Evolutionary conservation across 2,113 vertebrate genomes (phyloP).

Genomic region (Nannospalax galili): DNA sequence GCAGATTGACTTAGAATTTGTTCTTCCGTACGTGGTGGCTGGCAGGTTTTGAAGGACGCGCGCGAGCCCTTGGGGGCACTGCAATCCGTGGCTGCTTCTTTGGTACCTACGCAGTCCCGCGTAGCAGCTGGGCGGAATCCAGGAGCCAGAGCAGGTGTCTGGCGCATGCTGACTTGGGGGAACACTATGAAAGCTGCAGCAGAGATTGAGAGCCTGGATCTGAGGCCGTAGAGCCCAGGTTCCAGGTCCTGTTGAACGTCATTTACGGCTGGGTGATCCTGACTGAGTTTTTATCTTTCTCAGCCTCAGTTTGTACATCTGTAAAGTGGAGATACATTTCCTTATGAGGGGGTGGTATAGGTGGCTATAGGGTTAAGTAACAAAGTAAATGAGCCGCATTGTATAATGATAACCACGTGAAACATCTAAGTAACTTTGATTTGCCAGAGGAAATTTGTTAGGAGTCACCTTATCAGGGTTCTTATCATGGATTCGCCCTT

Average conservation of each 20-base stretch:
- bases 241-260: not conserved
- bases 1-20: not conserved
- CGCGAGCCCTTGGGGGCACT: slow-evolving; percentile 46
- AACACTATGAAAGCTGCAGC: not conserved
- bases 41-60: slow-evolving; percentile 65
- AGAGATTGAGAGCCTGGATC: not conserved
- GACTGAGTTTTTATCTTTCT: not conserved
- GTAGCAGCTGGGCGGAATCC: not conserved
- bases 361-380: not conserved
- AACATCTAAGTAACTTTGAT: not conserved
- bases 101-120: not conserved
- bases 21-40: not conserved
- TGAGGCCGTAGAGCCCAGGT: not conserved
- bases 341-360: not conserved
- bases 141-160: not conserved
- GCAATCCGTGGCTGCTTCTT: not conserved
- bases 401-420: not conserved
- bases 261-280: not conserved
- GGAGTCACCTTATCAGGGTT: fast-evolving
- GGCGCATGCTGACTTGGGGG: not conserved
- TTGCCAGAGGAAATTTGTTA: not conserved
- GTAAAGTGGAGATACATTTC: slow-evolving; percentile 39
- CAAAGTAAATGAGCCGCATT: not conserved
- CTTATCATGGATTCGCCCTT: not conserved
- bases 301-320: slow-evolving; percentile 11